Evolutionary conservation across 2,797 vertebrate genomes (phyloP).

Genomic region (Gallinago stenura): DNA sequence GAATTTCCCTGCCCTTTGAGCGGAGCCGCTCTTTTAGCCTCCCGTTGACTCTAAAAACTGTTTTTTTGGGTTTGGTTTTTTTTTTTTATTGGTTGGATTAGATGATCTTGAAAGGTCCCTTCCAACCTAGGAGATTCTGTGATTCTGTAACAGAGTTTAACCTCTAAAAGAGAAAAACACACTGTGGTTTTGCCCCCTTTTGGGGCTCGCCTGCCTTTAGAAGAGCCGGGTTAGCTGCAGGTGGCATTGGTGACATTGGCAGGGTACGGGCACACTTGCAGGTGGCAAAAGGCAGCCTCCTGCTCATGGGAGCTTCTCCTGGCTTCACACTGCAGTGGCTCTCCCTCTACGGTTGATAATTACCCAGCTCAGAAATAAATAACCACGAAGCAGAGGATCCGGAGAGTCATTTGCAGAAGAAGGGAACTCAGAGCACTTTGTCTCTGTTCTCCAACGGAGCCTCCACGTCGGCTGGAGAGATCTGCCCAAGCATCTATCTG

Average conservation of each 20-base stretch:
- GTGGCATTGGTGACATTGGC: slow-evolving; percentile 30
- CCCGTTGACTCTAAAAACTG: neutral
- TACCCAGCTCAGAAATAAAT: slow-evolving; percentile 29
- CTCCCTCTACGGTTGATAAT: neutral
- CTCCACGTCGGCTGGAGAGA: fast-evolving
- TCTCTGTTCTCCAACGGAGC: neutral
- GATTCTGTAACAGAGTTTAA: neutral
- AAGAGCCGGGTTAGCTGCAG: neutral
- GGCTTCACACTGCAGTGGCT: neutral
- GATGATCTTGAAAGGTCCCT: no score
- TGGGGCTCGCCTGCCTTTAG: neutral
- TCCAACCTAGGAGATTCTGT: no score
- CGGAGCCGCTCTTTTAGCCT: neutral
- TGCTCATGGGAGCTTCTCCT: fast-evolving
- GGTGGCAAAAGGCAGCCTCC: neutral
- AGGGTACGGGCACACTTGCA: neutral
- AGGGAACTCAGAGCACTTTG: neutral
- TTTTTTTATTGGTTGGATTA: no score
- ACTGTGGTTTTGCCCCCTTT: neutral
- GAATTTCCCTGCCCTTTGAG: neutral
- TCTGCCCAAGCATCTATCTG: neutral
- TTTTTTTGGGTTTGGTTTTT: no score
- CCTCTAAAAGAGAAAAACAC: neutral
- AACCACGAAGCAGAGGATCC: neutral
- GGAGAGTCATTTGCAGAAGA: neutral